Evolutionary conservation across 1,140 invertebrate genomes (phyloP).

Genomic region (Zaprionus inermis): DNA sequence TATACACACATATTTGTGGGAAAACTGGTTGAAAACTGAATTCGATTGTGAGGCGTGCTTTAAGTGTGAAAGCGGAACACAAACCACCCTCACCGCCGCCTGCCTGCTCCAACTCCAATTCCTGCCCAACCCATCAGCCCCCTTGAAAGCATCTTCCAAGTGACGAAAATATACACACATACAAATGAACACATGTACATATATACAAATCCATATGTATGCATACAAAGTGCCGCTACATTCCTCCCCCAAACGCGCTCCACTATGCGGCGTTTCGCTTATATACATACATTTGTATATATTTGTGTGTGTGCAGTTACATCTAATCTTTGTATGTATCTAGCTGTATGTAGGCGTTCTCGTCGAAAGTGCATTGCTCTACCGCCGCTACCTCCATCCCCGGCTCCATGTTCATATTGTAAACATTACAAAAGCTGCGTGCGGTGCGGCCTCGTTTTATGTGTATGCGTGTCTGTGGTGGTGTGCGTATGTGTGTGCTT

Average conservation of each 20-base stretch:
- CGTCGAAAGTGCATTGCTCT: conserved; percentile 72
- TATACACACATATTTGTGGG: conserved; percentile 60
- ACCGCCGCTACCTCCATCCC: conserved; percentile 41
- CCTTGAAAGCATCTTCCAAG: conserved; percentile 45
- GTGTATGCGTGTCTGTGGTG: conserved; percentile 22
- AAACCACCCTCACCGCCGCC: conserved; percentile 63
- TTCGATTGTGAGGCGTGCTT: conserved; percentile 57
- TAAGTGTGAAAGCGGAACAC: conserved; percentile 61
- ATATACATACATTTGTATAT: conserved; percentile 30
- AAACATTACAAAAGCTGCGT: conserved; percentile 71
- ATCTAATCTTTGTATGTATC: conserved; percentile 53
- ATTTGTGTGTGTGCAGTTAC: conserved; percentile 26
- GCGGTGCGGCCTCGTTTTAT: conserved; percentile 70
- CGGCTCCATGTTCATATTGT: conserved; percentile 50
- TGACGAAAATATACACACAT: conserved; percentile 39
- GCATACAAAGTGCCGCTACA: conserved; percentile 46
- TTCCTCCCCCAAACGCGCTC: conserved; percentile 66
- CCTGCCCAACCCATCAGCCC: conserved; percentile 16
- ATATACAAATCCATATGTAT: no score
- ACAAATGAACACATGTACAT: not conserved
- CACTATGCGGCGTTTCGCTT: conserved; percentile 69
- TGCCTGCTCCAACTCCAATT: conserved; percentile 33
- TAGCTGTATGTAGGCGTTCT: conserved; percentile 46
- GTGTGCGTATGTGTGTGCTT: conserved; percentile 30
- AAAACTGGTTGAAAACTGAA: conserved; percentile 51